A percentile compares a stretch with the other conserved stretches of the same genome.
phyloP scores from a whole-genome alignment of 2,113 vertebrate genomes.

The Penelope pileata region DNA sequence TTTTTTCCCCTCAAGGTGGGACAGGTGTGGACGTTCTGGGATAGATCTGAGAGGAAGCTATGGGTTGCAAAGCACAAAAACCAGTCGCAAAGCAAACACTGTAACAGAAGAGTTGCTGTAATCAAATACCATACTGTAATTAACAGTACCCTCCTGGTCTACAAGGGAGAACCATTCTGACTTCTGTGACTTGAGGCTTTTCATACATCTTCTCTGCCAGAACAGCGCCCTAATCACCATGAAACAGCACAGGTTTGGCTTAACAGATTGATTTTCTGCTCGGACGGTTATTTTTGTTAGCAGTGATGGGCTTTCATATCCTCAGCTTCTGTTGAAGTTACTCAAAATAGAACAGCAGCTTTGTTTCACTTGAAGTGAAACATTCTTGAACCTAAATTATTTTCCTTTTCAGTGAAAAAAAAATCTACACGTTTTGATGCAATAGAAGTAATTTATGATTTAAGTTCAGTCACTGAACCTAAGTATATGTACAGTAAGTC shows the following conservation, averaged over 20 bases:
- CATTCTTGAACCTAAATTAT: neutral
- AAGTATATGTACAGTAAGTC: neutral
- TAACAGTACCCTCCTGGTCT: neutral
- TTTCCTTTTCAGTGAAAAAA: neutral
- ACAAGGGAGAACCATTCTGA: neutral
- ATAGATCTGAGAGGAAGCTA: neutral
- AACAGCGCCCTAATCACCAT: neutral
- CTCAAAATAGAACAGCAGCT: conserved; percentile 4
- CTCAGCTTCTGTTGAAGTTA: neutral
- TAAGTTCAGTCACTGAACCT: neutral
- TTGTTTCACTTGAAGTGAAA: neutral
- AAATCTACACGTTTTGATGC: neutral
- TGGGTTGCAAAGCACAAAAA: neutral
- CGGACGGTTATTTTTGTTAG: conserved; percentile 12
- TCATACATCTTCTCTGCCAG: neutral
- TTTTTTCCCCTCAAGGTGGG: neutral
- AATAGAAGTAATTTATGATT: neutral
- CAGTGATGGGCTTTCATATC: neutral
- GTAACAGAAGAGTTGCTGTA: neutral
- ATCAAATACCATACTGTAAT: neutral
- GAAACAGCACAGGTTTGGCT: neutral
- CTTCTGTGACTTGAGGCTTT: neutral
- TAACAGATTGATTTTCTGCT: neutral
- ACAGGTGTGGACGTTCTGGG: neutral
- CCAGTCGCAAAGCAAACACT: neutral